A percentile compares a stretch with the other conserved stretches of the same genome.
Evolutionary conservation across 2,113 vertebrate species (phyloP).

Genomic region (Stomatorhinus ivindoensis): DNA sequence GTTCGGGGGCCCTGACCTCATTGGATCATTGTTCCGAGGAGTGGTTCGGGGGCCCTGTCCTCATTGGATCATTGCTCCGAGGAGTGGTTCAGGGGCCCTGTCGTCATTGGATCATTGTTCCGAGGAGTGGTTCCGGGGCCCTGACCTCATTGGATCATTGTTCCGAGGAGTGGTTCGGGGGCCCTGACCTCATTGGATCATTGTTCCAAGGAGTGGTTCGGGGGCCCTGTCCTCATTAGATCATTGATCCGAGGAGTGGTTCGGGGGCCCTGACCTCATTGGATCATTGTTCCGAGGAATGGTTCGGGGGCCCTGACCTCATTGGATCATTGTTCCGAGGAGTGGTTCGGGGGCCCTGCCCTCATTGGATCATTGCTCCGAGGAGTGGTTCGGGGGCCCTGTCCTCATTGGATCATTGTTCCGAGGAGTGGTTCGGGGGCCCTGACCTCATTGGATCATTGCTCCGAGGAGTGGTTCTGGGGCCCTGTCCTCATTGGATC

Average conservation of each 20-base stretch:
- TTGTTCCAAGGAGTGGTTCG: background rate
- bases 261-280: no score
- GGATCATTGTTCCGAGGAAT: no score
- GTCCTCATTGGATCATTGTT: no score
- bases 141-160: background rate
- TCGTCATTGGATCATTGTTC: no score
- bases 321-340: background rate
- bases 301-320: background rate
- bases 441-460: background rate
- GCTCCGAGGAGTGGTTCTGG: background rate
- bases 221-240: background rate
- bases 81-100: no score
- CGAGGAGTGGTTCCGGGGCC: no score
- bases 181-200: background rate
- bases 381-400: no score
- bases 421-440: no score
- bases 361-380: background rate
- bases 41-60: background rate
- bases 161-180: background rate
- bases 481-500: background rate
- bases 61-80: no score
- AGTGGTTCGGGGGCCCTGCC: background rate
- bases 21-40: background rate
- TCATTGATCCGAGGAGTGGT: no score
- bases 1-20: background rate